Evolutionary conservation across 2,113 vertebrate species (phyloP), one percentile per base, ranked within the genome.

Genomic region (Meleagris gallopavo): DNA sequence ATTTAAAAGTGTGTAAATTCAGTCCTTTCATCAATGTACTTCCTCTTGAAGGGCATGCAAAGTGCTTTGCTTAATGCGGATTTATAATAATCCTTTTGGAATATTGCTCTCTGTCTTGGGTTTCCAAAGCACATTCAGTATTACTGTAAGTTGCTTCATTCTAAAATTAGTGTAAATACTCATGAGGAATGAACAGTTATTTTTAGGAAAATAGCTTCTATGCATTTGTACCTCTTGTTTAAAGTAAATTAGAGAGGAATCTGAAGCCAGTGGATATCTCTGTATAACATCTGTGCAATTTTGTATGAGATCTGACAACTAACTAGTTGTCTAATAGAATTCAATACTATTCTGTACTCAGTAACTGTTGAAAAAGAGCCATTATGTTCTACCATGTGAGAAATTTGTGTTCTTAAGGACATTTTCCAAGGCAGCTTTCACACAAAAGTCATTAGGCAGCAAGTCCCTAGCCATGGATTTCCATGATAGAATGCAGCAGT

Each of bases 331-430:
- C 50, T 83, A 83, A 77, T 60, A 88, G 69, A 93, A 77, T 9
- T 11, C 65, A 83, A 15, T 48, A 45, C 34, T 77, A 61, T 71
- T 92, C 40, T 89, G 36, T 55, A 84, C 50, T 66, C 54, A 43
- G 48, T 69, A 91, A 40, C 38, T 72, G 82, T 36, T 88, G 36
- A 90, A 91, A 95, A 95, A 87, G 73, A 94, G 36, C 36, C 52
- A 62, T 93, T 95, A 90, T 55, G 43, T 76, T 95, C 77, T 34
- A 83, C 60, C 67, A 88, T 94, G 82, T 92, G 66, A 91, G 85
- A 95, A 95, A 91, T 94, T 60, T 93, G 92, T 93, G 60, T 93
- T 83, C 71, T 88, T 95, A 95, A 92, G 75, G 70, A 79, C 60
- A 93, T 55, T 76, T 93, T 95, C 77, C 83, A 94, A 93, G 55